Evolutionary conservation across 37 sponge, comb jelly and placozoan genomes (phyloP).

Genomic region (Lycopodina hypogea): DNA sequence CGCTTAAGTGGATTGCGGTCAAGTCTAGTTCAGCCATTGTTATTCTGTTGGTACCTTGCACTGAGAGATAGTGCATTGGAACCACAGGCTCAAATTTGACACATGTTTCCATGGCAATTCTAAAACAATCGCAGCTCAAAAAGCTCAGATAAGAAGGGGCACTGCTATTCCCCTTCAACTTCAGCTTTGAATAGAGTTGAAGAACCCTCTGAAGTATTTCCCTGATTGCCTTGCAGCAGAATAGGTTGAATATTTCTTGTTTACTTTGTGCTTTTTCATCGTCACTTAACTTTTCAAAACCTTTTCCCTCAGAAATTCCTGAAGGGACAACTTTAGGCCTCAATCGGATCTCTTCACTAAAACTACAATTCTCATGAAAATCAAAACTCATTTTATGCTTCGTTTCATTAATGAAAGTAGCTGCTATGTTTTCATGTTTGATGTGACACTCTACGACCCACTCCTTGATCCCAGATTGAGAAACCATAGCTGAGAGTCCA

Average conservation of each 20-base stretch:
- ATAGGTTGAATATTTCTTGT: not conserved
- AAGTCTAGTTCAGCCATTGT: not conserved
- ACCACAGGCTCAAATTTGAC: conserved; percentile 7
- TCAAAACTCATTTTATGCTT: not conserved
- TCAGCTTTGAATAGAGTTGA: conserved; percentile 8
- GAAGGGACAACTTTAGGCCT: not conserved
- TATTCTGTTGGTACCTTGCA: not conserved
- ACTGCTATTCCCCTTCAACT: conserved; percentile 10
- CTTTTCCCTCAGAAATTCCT: not conserved
- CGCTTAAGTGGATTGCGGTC: not conserved
- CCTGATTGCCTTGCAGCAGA: conserved; percentile 4
- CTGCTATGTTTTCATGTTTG: not conserved
- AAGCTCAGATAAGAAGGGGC: conserved; percentile 18
- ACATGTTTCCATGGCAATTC: not conserved
- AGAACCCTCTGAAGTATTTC: conserved; percentile 35
- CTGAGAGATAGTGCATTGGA: conserved; percentile 20
- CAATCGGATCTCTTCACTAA: not conserved
- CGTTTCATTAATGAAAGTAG: not conserved
- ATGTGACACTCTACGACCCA: not conserved
- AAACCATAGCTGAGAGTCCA: not conserved
- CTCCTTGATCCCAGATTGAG: conserved; percentile 1
- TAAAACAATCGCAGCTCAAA: conserved; percentile 21
- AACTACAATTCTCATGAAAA: not conserved
- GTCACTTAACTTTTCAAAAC: not conserved
- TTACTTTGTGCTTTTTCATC: not conserved